Evolutionary conservation across 2,113 vertebrate species (phyloP), one percentile per base, ranked within the genome.

Genomic region (Stegostoma tigrinum): DNA sequence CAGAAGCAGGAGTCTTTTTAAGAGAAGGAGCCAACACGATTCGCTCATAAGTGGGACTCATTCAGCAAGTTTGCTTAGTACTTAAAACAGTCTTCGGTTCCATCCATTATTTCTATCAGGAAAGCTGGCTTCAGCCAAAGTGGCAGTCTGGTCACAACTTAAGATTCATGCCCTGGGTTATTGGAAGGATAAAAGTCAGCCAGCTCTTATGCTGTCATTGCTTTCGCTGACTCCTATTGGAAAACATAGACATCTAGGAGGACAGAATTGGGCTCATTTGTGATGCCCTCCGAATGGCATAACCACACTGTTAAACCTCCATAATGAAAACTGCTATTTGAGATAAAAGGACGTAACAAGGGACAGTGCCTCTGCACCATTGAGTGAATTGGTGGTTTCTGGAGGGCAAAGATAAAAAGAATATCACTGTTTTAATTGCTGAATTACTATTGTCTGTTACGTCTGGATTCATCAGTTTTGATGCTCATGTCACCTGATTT

Each of bases 401-500:
- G n/a, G 34, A n/a, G 10, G 12, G 1, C 42, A 34, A 61, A 42
- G 19, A 61, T 61, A 10, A 0, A 94, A 55, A 66, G 61, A 67
- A 45, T 94, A 8, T 17, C n/a, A 27, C 0, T 94, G 15, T 42
- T 94, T 94, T 78, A 80, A 67, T 95, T 61, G n/a, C 42, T 52
- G 70, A n/a, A 80, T 80, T 38, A 42, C 23, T 61, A n/a, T 72
- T 72, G 34, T 30, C 23, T 7, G 5, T 12, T 80, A 7, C 55
- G n/a, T 67, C 86, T 23, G 61, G 67, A 55, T 85, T n/a, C 45
- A n/a, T 23, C 19, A 61, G 30, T 75, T 34, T 19, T 64, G 70
- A 38, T 55, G 4, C 52, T 68, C 45, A 95, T 86, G 48, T 97
- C 0, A 68, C 96, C 95, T 70, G 34, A 66, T 93, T 72, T 96